Base-by-base conservation (phyloP, 2,888 invertebrate genomes). In the Stenurella melanura region DNA sequence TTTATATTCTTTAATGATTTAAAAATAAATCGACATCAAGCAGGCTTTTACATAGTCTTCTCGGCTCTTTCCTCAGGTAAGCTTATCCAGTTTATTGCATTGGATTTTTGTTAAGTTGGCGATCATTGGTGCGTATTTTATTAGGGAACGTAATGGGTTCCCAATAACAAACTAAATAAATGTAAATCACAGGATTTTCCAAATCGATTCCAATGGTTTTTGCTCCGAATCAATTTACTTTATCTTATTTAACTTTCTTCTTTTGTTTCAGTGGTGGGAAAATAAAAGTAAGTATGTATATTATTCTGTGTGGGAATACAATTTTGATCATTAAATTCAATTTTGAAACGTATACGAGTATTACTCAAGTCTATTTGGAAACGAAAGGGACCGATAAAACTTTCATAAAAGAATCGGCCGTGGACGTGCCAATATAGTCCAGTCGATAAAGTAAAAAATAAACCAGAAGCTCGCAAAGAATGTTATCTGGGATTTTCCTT, bases 161-260 rank as follows among this genome's bases (percentile, higher is more conserved):
- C 54, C 67, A 67, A 67, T 67, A 67, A 67, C 38, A 54, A 67
- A 67, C 67, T 67, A 67, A 67, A 67, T 67, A 67, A 67, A 67
- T 67, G 67, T 67, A 67, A 67, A 67, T 67, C 67, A 67, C 26
- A 11, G 67, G 58, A 58, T 58, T 21, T 58, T 58, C 58, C 15
- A 3, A 26, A 67, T 67, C 38, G 21, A 26, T 15, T 15, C 5
- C 42, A 10, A 18, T 66, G 66, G 34, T 66, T 34, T 66, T 19
- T 66, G 15, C 17, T 17, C 34, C 61, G 42, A 18, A 42, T n/a
- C 11, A 7, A 7, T 42, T 34, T 66, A 26, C 18, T 42, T 30
- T 34, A 34, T 19, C 66, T 38, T 19, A 17, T 34, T 66, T 42
- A 19, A 58, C 58, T 58, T 19, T 12, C 58, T 38, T 18, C 0